Evolutionary conservation across 1,140 invertebrate species (phyloP), one percentile per base, ranked within the genome.

Genomic region (Ridgeia piscesae): DNA sequence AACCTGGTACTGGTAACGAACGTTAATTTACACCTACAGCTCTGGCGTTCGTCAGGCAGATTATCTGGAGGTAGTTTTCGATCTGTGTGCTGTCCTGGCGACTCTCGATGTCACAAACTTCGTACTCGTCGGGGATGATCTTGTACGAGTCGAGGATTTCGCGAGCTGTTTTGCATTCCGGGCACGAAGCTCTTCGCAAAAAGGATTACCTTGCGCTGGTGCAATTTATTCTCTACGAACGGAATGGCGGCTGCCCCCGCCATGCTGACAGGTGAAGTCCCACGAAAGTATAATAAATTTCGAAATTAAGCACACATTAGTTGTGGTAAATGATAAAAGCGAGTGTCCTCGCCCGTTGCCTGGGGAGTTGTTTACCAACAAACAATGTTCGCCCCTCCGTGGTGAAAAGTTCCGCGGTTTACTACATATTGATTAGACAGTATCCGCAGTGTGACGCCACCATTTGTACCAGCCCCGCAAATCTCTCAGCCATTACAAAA

Each of bases 41-140:
- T 93, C 95, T 94, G 17, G 94, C 93, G 90, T 95, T 94, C 34
- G 95, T 94, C 31, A 95, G 93, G 93, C 95, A 95, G n/a, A 95
- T 92, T 90, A 95, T 94, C 92, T 95, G 95, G 92, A 95, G 95
- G 93, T 95, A 95, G 90, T 95, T 95, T 93, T 95, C 95, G 42
- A 95, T 95, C 92, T 95, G 95, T 1, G 93, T 94, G 89, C 94
- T 94, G 92, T 95, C 95, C 91, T 95, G 95, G 31, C 95, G 91
- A 48, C 92, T 93, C 93, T 95, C 95, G 14, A 95, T 95, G 92
- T 95, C 95, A 2, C 94, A 94, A 33, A 94, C 93, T 94, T 95
- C 95, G 88, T 94, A 95, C 21, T 89, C 92, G 27, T 94, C 91
- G 14, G 91, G 93, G n/a, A 90, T 92, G 34, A 90, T 90, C 27